A percentile compares a stretch with the other conserved stretches of the same genome.
Evolutionary conservation across 2,888 invertebrate species (phyloP).

Genomic region (Hirtodrosophila confusa): DNA sequence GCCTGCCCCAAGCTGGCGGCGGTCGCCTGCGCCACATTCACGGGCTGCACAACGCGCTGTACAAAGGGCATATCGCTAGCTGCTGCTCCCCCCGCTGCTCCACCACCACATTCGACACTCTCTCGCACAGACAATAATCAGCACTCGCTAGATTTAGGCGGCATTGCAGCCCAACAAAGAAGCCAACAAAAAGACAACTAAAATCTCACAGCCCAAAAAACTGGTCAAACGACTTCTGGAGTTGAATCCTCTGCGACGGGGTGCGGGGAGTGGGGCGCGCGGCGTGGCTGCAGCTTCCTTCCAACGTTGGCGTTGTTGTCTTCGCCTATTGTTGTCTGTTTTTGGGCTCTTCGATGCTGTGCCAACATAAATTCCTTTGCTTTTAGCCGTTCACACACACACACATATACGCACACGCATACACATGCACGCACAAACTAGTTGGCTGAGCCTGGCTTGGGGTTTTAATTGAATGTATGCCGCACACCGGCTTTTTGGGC

Average conservation of each 20-base stretch:
- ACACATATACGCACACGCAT: slow-evolving; percentile 6
- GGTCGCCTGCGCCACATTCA: slow-evolving; percentile 88
- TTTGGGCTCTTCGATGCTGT: slow-evolving; percentile 46
- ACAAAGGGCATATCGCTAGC: slow-evolving; percentile 91
- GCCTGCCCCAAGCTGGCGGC: slow-evolving; percentile 68
- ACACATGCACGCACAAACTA: slow-evolving; percentile 44
- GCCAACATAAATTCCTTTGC: slow-evolving; percentile 63
- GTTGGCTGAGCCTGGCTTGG: slow-evolving; percentile 52
- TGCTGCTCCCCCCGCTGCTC: slow-evolving; percentile 26
- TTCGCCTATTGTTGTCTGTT: slow-evolving; percentile 70
- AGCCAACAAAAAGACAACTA: slow-evolving; percentile 13
- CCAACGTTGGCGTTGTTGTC: slow-evolving; percentile 10
- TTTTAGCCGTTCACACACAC: slow-evolving; percentile 46
- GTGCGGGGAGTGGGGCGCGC: too few relatives aligned
- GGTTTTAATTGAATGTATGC: slow-evolving; percentile 61
- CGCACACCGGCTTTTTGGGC: slow-evolving; percentile 50
- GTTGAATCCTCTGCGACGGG: slow-evolving; percentile 59
- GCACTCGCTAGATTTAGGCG: slow-evolving; percentile 32
- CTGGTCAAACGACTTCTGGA: slow-evolving; percentile 79
- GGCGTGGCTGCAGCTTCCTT: slow-evolving; percentile 13
- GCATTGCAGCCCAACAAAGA: slow-evolving; percentile 30
- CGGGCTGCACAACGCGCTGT: slow-evolving; percentile 92
- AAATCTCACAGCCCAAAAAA: slow-evolving; percentile 45
- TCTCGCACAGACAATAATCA: slow-evolving; percentile 4
- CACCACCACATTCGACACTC: slow-evolving; percentile 7